A percentile compares a stretch with the other conserved stretches of the same genome.
phyloP scores from a whole-genome alignment of 2,888 invertebrate species.

The Drosophila yooni region DNA sequence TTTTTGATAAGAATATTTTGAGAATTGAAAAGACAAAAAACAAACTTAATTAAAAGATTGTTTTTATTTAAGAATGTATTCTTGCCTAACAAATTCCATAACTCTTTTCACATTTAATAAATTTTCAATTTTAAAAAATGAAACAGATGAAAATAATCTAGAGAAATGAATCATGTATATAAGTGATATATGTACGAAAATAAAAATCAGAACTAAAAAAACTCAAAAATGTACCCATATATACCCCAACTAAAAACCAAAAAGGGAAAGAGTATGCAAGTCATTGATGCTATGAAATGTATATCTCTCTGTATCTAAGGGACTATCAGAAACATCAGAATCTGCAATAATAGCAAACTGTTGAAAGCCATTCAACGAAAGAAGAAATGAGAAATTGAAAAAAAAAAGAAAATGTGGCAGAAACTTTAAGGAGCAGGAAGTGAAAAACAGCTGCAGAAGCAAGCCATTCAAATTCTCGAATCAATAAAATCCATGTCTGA shows the following conservation, averaged over 20 bases:
- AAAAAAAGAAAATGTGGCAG: constrained; percentile 4
- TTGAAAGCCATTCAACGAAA: constrained; percentile 39
- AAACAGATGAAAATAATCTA: background rate
- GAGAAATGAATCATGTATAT: background rate
- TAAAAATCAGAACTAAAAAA: background rate
- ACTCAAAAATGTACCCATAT: background rate
- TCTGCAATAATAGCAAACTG: constrained; percentile 45
- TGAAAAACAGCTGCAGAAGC: constrained; percentile 10
- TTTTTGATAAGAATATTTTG: background rate
- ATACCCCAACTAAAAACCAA: constrained; percentile 12
- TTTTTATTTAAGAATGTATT: background rate
- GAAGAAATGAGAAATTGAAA: background rate
- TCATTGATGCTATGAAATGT: constrained; percentile 56
- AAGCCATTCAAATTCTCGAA: constrained; percentile 51
- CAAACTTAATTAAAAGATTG: background rate
- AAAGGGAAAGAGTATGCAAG: constrained; percentile 11
- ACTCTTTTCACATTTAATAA: background rate
- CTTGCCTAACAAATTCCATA: background rate
- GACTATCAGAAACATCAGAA: constrained; percentile 51
- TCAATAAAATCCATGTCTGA: constrained; percentile 65
- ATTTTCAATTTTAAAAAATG: background rate
- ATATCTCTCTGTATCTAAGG: constrained; percentile 38
- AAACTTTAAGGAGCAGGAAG: constrained; percentile 32
- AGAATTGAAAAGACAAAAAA: background rate
- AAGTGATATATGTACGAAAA: background rate